Percentiles rank a stretch among this genome's conserved stretches.
Evolutionary conservation across 2,797 vertebrate species (phyloP).

Genomic region (Tapera naevia): DNA sequence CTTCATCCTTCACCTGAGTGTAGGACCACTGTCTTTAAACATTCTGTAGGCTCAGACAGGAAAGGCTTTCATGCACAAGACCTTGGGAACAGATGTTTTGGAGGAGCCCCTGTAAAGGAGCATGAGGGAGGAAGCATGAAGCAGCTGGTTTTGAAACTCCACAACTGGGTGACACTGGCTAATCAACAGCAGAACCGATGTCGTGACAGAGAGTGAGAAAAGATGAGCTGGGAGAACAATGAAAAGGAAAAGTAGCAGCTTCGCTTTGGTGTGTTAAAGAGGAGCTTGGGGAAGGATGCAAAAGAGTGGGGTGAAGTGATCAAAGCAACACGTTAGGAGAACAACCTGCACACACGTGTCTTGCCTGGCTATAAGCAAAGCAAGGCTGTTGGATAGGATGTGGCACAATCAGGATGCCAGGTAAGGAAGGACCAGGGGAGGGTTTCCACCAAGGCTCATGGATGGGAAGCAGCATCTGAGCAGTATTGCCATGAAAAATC

Average conservation of each 20-base stretch:
- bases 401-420: fast-evolving
- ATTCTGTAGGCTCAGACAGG: background rate
- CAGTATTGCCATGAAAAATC: background rate
- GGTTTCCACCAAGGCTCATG: fast-evolving
- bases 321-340: background rate
- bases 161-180: background rate
- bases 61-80: background rate
- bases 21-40: background rate
- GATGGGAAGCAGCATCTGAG: background rate
- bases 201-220: background rate
- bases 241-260: background rate
- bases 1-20: background rate
- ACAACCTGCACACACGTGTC: background rate
- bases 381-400: background rate
- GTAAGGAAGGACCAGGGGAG: background rate
- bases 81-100: background rate
- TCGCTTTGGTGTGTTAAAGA: background rate
- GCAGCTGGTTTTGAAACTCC: background rate
- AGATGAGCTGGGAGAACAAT: background rate
- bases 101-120: background rate
- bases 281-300: background rate
- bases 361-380: background rate
- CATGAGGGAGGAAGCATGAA: background rate
- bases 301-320: background rate
- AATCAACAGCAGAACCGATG: background rate